A percentile compares a stretch with the other conserved stretches of the same genome.
These are phyloP conservation scores for Mus minutoides DNA, from an alignment of 2,797 vertebrate genomes.

Conservation along the genomic window DNA sequence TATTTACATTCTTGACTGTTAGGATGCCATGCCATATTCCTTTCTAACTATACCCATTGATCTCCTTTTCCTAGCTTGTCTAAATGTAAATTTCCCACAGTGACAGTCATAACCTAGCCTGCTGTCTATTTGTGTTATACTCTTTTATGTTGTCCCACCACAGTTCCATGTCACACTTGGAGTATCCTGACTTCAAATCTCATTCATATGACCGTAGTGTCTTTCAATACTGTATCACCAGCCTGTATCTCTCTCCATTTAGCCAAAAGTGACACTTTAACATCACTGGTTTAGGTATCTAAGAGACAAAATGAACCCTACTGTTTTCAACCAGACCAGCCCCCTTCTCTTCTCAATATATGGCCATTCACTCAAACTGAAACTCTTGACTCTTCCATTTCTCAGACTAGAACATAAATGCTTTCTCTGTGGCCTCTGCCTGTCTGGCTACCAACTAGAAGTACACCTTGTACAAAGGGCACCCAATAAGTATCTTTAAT, in stretches of 20 bases:
- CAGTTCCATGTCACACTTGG: neutral
- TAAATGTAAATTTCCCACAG: neutral
- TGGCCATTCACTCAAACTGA: neutral
- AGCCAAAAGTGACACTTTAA: neutral
- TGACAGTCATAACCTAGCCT: neutral
- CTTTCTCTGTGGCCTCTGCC: neutral
- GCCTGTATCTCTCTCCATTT: neutral
- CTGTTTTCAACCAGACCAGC: neutral
- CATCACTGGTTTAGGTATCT: neutral
- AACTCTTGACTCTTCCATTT: constrained; percentile 27
- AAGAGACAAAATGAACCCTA: neutral
- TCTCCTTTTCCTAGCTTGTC: neutral
- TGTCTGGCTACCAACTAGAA: neutral
- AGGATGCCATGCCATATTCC: neutral
- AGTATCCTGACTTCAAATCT: neutral
- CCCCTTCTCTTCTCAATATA: neutral
- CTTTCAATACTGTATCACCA: neutral
- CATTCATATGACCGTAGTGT: neutral
- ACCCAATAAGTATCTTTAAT: neutral
- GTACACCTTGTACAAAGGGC: neutral
- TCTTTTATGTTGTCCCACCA: neutral
- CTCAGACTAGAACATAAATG: neutral
- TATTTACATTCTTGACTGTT: neutral
- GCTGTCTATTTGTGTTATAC: neutral
- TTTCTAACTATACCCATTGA: neutral